Evolutionary conservation across 2,113 vertebrate species (phyloP), one percentile per base, ranked within the genome.

Genomic region (Neodon shergylaensis): DNA sequence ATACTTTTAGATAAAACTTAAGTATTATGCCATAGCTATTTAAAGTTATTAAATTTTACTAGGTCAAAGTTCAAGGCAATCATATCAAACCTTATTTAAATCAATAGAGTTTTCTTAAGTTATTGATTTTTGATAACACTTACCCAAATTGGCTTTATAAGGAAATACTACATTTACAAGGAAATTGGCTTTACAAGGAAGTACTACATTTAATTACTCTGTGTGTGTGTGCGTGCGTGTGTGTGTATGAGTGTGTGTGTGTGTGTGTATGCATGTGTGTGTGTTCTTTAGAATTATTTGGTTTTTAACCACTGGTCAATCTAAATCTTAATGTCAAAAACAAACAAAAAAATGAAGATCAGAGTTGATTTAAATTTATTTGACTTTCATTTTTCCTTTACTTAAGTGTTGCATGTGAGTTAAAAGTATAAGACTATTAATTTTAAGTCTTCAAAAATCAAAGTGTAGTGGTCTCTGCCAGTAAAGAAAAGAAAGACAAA

Each of bases 191-290:
- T 54, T 54, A 52, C 12, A 78, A 78, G 47, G 49, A 78, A 78
- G 28, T 52, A 33, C 26, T 78, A 78, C 44, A 33, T 33, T 49
- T 78, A 52, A 78, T 77, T 76, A 76, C 1, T 47, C 13, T 76
- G 5, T 7, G 11, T 47, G 12, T 47, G 22, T 76, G 74, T 44
- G 2, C 47, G 5, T 44, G 24, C 44, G 24, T 16, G 12, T 31
- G 5, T 28, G 63, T 65, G 26, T 10, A 2, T 49, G 49, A 2
- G 49, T 76, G 24, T 44, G 5, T 76, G 26, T 16, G 12, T 31
- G 2, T 14, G 63, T 65, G 26, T 9, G 9, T 26, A 0, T 3
- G 61, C 0, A 24, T 0, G 9, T 65, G 63, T 28, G 63, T 65
- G 63, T 28, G 26, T 47, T 28, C 42, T 47, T 77, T 77, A 47